Evolutionary conservation across 2,888 invertebrate genomes (phyloP).

Genomic region (Thymelicus sylvestris): DNA sequence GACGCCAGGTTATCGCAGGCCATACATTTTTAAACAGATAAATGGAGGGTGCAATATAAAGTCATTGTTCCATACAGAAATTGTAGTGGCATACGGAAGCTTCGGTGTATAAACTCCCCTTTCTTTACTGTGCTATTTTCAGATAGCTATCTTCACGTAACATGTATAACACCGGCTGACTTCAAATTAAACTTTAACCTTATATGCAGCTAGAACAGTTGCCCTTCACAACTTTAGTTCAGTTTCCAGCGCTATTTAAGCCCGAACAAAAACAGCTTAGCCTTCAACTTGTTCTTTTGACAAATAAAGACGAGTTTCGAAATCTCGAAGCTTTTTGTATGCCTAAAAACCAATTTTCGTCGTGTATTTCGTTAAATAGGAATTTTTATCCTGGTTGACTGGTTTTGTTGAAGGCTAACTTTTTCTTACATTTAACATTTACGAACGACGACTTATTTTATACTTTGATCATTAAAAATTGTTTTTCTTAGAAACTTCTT

Average conservation of each 20-base stretch:
- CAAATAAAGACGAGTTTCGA: slow-evolving; percentile 21
- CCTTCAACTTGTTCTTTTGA: slow-evolving; percentile 4
- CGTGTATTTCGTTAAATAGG: slow-evolving; percentile 27
- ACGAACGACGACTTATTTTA: background rate
- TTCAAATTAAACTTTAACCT: slow-evolving; percentile 34
- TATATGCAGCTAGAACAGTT: slow-evolving; percentile 9
- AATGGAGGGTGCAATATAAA: slow-evolving; percentile 56
- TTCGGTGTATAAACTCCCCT: slow-evolving; percentile 26
- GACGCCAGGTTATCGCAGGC: slow-evolving; percentile 62
- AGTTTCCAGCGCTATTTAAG: slow-evolving; percentile 14
- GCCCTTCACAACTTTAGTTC: slow-evolving; percentile 16
- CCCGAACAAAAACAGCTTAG: slow-evolving; percentile 26
- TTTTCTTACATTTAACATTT: slow-evolving; percentile 23
- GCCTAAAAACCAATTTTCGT: slow-evolving; percentile 19
- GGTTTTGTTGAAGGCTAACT: slow-evolving; percentile 20
- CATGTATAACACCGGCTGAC: slow-evolving; percentile 24
- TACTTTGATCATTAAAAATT: too few relatives aligned
- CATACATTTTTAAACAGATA: slow-evolving; percentile 66
- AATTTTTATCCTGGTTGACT: slow-evolving; percentile 17
- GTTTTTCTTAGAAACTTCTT: too few relatives aligned
- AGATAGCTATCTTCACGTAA: slow-evolving; percentile 30
- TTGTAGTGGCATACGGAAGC: slow-evolving; percentile 39
- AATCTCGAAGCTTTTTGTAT: slow-evolving; percentile 22
- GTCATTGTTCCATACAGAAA: slow-evolving; percentile 47
- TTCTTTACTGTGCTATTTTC: slow-evolving; percentile 24